Conservation (phyloP, 1,140 invertebrate genomes). For the Triops cancriformis region DNA sequence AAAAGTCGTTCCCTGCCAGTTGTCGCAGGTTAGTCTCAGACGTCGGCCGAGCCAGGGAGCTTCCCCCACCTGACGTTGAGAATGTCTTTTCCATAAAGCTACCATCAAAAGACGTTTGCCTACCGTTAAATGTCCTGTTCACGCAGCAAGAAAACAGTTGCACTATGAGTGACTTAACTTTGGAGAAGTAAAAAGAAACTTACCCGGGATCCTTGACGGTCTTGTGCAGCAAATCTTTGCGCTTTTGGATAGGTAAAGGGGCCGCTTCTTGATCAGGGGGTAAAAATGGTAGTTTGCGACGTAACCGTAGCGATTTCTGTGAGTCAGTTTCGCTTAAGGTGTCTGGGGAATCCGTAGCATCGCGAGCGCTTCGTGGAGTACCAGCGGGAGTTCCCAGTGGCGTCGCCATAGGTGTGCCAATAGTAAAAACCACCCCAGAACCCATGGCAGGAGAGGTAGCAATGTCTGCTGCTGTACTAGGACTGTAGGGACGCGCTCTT, state of each 20-base stretch:
- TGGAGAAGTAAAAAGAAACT: background rate
- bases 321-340: conserved; percentile 48
- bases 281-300: conserved; percentile 49
- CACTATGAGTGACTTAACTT: too few species aligned
- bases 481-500: background rate
- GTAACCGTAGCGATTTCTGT: conserved; percentile 45
- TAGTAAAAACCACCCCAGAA: background rate
- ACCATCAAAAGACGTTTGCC: conserved; percentile 41
- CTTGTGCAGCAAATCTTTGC: background rate
- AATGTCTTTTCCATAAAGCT: conserved; percentile 32
- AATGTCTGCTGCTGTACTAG: background rate
- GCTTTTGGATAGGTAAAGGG: conserved; percentile 40
- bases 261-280: conserved; percentile 50
- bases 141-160: background rate
- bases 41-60: conserved; percentile 40
- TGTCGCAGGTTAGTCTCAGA: conserved; percentile 45
- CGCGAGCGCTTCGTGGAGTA: conserved; percentile 38
- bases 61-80: conserved; percentile 33
- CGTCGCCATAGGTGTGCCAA: conserved; percentile 38
- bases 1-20: conserved; percentile 38
- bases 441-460: background rate
- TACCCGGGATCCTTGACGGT: background rate
- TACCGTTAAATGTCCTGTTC: conserved; percentile 34
- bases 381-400: conserved; percentile 41
- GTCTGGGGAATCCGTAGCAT: conserved; percentile 44